A percentile compares a stretch with the other conserved stretches of the same genome.
Conservation (phyloP, 2,888 invertebrate genomes). For the Atherix ibis region DNA sequence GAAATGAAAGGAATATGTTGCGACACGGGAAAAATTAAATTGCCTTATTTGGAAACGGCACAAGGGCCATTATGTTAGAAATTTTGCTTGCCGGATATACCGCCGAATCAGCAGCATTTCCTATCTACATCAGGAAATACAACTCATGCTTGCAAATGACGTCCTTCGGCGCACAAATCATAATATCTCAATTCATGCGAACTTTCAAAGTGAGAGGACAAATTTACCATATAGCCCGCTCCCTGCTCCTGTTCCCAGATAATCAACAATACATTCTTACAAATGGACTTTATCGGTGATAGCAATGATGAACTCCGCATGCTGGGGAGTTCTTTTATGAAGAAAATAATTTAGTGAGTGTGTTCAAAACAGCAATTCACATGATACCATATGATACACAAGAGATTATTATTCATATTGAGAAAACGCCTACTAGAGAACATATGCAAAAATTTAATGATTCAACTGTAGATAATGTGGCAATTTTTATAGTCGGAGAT, state of each 20-base stretch:
- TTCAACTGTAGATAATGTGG: neutral
- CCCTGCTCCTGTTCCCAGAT: conserved; percentile 10
- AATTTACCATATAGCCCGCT: conserved; percentile 11
- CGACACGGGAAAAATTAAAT: no score
- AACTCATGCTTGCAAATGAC: no score
- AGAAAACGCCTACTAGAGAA: no score
- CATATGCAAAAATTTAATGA: no score
- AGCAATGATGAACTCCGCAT: conserved; percentile 8
- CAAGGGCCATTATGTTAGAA: no score
- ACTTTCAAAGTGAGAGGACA: no score
- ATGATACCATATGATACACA: neutral
- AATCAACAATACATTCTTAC: conserved; percentile 10
- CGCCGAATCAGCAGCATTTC: no score
- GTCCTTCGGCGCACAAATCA: no score
- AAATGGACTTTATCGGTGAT: conserved; percentile 16
- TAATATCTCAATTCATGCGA: no score
- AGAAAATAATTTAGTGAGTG: neutral
- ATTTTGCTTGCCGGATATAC: no score
- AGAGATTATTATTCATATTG: neutral
- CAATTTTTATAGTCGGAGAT: neutral
- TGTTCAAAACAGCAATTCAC: neutral
- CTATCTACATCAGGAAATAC: no score
- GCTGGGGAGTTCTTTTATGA: conserved; percentile 1
- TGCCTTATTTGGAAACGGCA: no score
- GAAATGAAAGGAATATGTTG: neutral